Evolutionary conservation across 2,888 invertebrate genomes (phyloP).

Genomic region (Spialia ferax): DNA sequence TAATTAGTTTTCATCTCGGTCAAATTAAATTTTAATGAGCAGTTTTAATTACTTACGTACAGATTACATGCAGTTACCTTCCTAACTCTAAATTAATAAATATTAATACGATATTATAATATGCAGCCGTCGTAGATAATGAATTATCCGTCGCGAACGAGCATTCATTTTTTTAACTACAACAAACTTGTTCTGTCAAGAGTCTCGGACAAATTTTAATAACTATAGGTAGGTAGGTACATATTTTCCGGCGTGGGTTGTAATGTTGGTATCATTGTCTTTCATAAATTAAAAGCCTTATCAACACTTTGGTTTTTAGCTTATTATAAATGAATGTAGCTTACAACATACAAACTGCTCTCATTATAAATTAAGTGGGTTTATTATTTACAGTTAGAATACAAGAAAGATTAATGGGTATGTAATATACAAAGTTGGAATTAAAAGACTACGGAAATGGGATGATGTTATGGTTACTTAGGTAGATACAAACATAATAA

Average conservation of each 20-base stretch:
- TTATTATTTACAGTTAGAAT: background rate
- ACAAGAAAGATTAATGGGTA: background rate
- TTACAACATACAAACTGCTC: conserved; percentile 24
- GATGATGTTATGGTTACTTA: background rate
- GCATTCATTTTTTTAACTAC: conserved; percentile 35
- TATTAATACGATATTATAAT: conserved; percentile 39
- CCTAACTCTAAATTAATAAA: conserved; percentile 56
- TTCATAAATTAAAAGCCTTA: conserved; percentile 43
- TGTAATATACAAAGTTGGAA: background rate
- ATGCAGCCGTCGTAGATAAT: conserved; percentile 35
- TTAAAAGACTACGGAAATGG: background rate
- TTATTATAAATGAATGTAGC: conserved; percentile 29
- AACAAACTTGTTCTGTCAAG: conserved; percentile 36
- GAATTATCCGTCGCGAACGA: conserved; percentile 33
- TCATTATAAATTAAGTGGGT: conserved; percentile 19
- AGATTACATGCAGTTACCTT: conserved; percentile 58
- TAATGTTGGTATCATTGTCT: conserved; percentile 38
- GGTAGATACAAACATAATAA: no score
- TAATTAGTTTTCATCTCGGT: conserved; percentile 68
- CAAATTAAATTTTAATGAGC: conserved; percentile 69
- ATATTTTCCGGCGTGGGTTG: conserved; percentile 35
- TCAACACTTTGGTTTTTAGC: conserved; percentile 32
- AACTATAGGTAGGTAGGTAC: no score
- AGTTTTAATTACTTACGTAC: conserved; percentile 62
- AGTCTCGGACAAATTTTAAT: conserved; percentile 28